A percentile compares a stretch with the other conserved stretches of the same genome.
These are phyloP conservation scores for Onychostoma macrolepis DNA, from an alignment of 2,113 vertebrate genomes.

Conservation along the genomic window DNA sequence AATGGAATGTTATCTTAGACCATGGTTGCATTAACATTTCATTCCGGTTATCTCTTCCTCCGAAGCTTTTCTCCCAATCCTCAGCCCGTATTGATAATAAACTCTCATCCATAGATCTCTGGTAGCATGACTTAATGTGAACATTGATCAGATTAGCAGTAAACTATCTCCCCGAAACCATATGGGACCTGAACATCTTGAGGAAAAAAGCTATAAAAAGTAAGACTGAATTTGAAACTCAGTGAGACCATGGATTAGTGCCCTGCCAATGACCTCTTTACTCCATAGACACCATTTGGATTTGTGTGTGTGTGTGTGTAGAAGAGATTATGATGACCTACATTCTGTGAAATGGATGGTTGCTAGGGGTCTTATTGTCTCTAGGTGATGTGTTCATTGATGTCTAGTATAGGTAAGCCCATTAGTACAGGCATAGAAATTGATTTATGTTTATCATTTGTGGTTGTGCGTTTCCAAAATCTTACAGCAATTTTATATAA, in stretches of 20 bases:
- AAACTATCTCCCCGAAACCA: conserved; percentile 73
- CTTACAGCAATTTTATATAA: not conserved
- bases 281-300: conserved; percentile 70
- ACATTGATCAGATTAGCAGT: conserved; percentile 71
- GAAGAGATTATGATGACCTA: conserved; percentile 69
- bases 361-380: conserved; percentile 58
- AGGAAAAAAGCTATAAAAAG: conserved; percentile 76
- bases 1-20: conserved; percentile 24
- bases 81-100: conserved; percentile 61
- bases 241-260: conserved; percentile 74
- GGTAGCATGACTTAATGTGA: conserved; percentile 60
- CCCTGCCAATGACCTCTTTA: conserved; percentile 67
- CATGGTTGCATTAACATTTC: not conserved
- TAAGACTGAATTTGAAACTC: conserved; percentile 78
- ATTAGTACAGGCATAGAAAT: not conserved
- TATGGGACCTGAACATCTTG: conserved; percentile 74
- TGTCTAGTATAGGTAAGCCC: not conserved
- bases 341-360: conserved; percentile 68
- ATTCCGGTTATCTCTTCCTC: conserved; percentile 25
- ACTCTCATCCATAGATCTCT: conserved; percentile 63
- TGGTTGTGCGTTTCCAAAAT: not conserved
- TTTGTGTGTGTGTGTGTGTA: conserved; percentile 59
- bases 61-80: conserved; percentile 41
- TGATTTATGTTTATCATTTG: conserved; percentile 12
- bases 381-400: conserved; percentile 10